These are phyloP conservation scores for Mola mola DNA, from an alignment of 2,113 vertebrate genomes.

Conservation along the genomic window DNA sequence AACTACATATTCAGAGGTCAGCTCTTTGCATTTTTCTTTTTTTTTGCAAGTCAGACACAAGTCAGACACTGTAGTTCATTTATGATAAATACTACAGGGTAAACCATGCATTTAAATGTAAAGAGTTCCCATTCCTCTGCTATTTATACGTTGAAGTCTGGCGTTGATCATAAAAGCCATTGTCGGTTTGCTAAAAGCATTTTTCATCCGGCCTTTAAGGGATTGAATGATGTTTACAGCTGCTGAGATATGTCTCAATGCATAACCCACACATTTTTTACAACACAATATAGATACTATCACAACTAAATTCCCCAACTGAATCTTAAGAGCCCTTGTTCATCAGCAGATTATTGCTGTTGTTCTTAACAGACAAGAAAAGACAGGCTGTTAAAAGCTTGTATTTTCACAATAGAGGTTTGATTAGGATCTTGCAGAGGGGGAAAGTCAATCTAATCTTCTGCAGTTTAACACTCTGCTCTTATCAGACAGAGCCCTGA, in stretches of 20 bases:
- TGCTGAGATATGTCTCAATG: neutral
- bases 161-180: neutral
- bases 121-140: neutral
- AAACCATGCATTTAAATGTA: too few species aligned
- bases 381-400: constrained; percentile 27
- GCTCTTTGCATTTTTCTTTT: neutral
- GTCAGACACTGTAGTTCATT: too few species aligned
- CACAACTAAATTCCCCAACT: constrained; percentile 27
- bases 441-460: constrained; percentile 41
- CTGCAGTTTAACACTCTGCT: constrained; percentile 45
- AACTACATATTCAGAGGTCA: neutral
- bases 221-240: neutral
- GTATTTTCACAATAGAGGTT: constrained; percentile 24
- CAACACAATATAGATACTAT: constrained; percentile 27
- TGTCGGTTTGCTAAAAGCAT: neutral
- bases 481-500: constrained; percentile 13
- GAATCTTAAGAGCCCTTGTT: constrained; percentile 30
- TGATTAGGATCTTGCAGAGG: constrained; percentile 51
- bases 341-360: constrained; percentile 6
- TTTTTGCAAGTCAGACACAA: neutral
- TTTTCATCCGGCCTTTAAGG: neutral
- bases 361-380: constrained; percentile 16
- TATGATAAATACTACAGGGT: too few species aligned
- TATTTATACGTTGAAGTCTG: neutral
- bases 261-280: constrained; percentile 7